A percentile compares a stretch with the other conserved stretches of the same genome.
These are phyloP conservation scores for Azorinus chamasolen DNA, from an alignment of 2,888 invertebrate genomes.

Conservation along the genomic window DNA sequence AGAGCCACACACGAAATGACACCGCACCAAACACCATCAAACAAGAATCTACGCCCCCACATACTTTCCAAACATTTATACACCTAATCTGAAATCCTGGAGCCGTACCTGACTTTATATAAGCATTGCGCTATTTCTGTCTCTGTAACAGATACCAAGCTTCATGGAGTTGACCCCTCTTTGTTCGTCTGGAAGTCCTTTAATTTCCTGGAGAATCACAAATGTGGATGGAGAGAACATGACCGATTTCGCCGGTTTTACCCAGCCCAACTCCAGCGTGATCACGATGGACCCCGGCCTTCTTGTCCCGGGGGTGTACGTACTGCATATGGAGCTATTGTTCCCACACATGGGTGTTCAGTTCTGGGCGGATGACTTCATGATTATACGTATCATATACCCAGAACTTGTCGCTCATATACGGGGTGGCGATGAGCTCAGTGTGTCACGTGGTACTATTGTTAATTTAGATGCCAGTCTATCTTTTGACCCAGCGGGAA, in stretches of 20 bases:
- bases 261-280: conserved; percentile 50
- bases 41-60: no score
- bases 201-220: conserved; percentile 9
- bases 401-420: conserved; percentile 57
- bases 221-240: neutral
- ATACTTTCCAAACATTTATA: neutral
- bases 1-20: no score
- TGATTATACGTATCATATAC: conserved; percentile 33
- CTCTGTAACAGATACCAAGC: conserved; percentile 9
- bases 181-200: conserved; percentile 4
- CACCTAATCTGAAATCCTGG: no score
- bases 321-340: conserved; percentile 35
- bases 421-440: conserved; percentile 35
- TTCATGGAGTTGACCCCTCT: conserved; percentile 21
- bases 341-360: conserved; percentile 19
- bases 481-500: conserved; percentile 33
- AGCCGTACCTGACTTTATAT: no score
- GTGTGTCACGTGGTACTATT: conserved; percentile 31
- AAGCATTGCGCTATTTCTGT: no score
- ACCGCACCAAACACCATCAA: no score
- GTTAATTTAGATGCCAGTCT: conserved; percentile 35
- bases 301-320: conserved; percentile 44
- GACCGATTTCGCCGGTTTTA: conserved; percentile 3
- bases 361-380: conserved; percentile 36
- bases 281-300: conserved; percentile 29